Evolutionary conservation across 2,113 vertebrate species (phyloP).

Genomic region (Corythornis madagascariensis): DNA sequence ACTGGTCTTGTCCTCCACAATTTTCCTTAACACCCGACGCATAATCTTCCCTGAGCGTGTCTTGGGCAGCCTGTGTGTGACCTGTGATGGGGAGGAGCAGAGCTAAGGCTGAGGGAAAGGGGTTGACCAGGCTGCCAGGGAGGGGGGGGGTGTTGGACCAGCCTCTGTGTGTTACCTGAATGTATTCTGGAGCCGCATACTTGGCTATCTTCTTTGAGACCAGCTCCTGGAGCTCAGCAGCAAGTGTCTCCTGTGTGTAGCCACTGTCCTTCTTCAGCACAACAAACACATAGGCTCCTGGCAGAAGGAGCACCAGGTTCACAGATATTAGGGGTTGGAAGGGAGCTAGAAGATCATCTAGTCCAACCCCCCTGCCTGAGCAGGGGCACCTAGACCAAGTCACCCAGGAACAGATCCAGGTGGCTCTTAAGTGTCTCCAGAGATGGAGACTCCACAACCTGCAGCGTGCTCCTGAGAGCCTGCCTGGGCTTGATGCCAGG

Average conservation of each 20-base stretch:
- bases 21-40: slow-evolving; percentile 79
- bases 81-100: slow-evolving; percentile 12
- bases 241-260: slow-evolving; percentile 36
- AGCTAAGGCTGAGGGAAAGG: not conserved
- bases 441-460: too few relatives aligned
- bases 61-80: slow-evolving; percentile 76
- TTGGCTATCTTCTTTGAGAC: slow-evolving; percentile 80
- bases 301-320: not conserved
- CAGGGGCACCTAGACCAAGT: too few relatives aligned
- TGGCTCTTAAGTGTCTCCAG: too few relatives aligned
- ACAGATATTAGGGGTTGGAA: too few relatives aligned
- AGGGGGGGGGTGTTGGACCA: not conserved
- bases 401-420: too few relatives aligned
- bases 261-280: slow-evolving; percentile 75
- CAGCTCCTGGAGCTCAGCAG: slow-evolving; percentile 60
- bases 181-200: slow-evolving; percentile 76
- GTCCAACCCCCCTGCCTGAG: too few relatives aligned
- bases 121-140: not conserved
- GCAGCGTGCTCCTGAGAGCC: not conserved
- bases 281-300: slow-evolving; percentile 77
- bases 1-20: slow-evolving; percentile 72
- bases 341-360: too few relatives aligned
- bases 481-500: not conserved
- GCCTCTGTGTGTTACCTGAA: slow-evolving; percentile 72
- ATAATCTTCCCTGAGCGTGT: slow-evolving; percentile 84